Evolutionary conservation across 2,888 invertebrate species (phyloP), one percentile per base, ranked within the genome.

Genomic region (Parapristionchus giblindavisi): DNA sequence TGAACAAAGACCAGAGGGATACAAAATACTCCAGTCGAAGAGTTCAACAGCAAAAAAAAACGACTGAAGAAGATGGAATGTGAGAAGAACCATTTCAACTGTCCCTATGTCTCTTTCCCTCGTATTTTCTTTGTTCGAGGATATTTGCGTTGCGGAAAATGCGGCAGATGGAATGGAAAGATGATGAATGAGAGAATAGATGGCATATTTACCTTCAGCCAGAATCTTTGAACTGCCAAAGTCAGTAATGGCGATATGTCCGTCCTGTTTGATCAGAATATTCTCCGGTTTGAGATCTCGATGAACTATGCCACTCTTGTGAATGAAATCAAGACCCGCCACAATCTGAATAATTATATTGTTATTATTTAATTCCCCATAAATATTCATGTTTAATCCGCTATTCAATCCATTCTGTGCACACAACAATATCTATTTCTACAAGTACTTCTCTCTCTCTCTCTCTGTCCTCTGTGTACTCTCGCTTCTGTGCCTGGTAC

Each of bases 261-360:
- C 96, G 84, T 93, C 92, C 88, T 95, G 94, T 89, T 94, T 94
- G 82, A 99, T 90, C 66, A 99, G 91, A 84, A 99, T 95, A 90
- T 99, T 99, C 90, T 99, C 96, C 6, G 99, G 99, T 89, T 99
- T 99, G 84, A 99, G 91, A 90, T 99, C 98, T 77, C 91, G 79
- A 76, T 87, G 87, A 21, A 85, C 77, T 65, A 87, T 79, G 1
- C 79, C 72, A 34, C 77, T 72, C 8, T 60, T 43, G 71, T 87
- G 87, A 38, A 87, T 75, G 72, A 80, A 87, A 29, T 82, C 76
- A 24, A 87, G 72, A 3, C 83, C 87, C 27, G 54, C 6, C 8
- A 83, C 61, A 17, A 83, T 80, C 77, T 73, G n/a, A 0, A 72
- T 32, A 27, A 52, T 1, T 17, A 27, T 40, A 40, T 40, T 2